A percentile compares a stretch with the other conserved stretches of the same genome.
Conservation (phyloP, 2,113 vertebrate species). For the Gallinago jamesoni region DNA sequence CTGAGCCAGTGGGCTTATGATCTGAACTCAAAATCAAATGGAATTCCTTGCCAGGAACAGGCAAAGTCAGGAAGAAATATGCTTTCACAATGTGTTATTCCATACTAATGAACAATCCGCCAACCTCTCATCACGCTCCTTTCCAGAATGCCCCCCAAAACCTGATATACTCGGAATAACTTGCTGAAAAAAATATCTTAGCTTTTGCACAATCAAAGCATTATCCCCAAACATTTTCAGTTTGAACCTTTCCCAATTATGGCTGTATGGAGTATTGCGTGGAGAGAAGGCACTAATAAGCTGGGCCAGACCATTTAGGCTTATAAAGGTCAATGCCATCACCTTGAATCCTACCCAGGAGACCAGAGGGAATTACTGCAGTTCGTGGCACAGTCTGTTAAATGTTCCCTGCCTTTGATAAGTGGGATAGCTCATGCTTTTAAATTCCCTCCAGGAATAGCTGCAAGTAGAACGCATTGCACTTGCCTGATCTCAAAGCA, state of each 20-base stretch:
- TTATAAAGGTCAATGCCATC: conserved; percentile 38
- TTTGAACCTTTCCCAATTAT: not conserved
- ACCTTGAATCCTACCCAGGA: conserved; percentile 29
- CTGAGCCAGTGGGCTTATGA: not conserved
- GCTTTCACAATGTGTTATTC: not conserved
- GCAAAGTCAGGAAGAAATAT: not conserved
- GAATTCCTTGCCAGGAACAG: not conserved
- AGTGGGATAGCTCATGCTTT: not conserved
- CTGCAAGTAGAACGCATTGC: not conserved
- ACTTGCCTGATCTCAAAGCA: conserved; percentile 8
- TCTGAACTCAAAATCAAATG: not conserved
- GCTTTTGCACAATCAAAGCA: not conserved
- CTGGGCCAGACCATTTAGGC: not conserved
- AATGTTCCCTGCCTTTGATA: conserved; percentile 17
- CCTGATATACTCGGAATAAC: not conserved
- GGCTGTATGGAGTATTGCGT: not conserved
- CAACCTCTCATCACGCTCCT: not conserved
- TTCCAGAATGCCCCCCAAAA: not conserved
- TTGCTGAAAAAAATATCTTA: not conserved
- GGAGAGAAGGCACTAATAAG: not conserved
- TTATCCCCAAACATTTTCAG: not conserved
- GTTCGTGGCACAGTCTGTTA: conserved; percentile 6
- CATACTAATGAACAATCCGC: not conserved
- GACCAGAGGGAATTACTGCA: not conserved
- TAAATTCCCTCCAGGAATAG: conserved; percentile 48